Conservation (phyloP, 2,888 invertebrate species). For the Drosophila yooni region DNA sequence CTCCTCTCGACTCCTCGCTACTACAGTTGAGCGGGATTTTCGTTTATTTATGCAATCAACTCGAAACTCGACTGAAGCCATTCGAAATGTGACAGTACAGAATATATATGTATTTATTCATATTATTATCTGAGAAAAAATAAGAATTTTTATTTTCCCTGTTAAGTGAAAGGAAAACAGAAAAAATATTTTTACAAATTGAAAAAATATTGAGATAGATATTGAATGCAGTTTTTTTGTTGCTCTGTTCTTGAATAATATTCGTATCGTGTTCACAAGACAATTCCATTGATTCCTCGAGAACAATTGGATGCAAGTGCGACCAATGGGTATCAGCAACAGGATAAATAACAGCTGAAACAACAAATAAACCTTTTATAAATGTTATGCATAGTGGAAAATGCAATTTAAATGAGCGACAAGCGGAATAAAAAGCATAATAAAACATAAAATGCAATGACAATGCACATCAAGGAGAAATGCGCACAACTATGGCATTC, state of each 20-base stretch:
- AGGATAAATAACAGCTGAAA: constrained; percentile 11
- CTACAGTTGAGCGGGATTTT: background rate
- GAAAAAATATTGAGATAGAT: background rate
- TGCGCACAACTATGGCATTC: constrained; percentile 53
- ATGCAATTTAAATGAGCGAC: constrained; percentile 72
- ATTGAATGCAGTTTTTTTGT: background rate
- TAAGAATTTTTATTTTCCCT: background rate
- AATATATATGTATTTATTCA: background rate
- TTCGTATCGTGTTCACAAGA: background rate
- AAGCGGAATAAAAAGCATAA: constrained; percentile 69
- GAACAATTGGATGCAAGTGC: background rate
- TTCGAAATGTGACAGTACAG: background rate
- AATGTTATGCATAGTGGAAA: constrained; percentile 36
- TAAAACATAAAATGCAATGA: constrained; percentile 59
- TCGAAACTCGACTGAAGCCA: background rate
- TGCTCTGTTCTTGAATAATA: background rate
- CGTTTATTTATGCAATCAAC: background rate
- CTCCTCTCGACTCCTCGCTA: background rate
- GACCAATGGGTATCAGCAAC: background rate
- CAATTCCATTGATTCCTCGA: background rate
- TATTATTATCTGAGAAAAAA: background rate
- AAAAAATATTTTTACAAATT: background rate
- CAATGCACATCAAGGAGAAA: constrained; percentile 10
- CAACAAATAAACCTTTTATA: constrained; percentile 22
- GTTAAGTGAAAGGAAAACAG: background rate